Conservation (phyloP, 2,888 invertebrate genomes). For the Drosophila aldrichi region DNA sequence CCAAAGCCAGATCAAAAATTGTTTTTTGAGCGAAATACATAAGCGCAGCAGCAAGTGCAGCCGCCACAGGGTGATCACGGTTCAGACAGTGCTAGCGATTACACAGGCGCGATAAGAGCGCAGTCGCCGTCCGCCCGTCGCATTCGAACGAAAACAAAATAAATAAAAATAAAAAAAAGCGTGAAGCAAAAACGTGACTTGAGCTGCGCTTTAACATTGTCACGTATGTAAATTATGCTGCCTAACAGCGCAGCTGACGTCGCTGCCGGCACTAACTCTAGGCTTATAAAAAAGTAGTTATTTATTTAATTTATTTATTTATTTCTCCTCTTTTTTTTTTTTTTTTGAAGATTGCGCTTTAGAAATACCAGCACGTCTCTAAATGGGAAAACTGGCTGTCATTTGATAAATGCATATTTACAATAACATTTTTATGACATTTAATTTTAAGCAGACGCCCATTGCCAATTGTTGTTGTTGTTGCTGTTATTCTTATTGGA, state of each 20-base stretch:
- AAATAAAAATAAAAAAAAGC: constrained; percentile 41
- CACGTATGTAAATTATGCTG: constrained; percentile 80
- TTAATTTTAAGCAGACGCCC: constrained; percentile 40
- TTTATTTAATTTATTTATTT: constrained; percentile 10
- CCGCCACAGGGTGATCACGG: constrained; percentile 36
- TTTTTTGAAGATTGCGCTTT: constrained; percentile 53
- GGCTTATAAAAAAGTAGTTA: constrained; percentile 24
- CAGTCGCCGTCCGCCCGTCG: neutral
- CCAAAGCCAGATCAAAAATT: constrained; percentile 32
- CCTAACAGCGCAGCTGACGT: constrained; percentile 32
- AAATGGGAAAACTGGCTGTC: constrained; percentile 55
- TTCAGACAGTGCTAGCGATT: constrained; percentile 16
- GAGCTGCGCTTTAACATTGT: constrained; percentile 75
- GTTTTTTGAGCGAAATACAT: neutral
- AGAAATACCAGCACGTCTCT: constrained; percentile 81
- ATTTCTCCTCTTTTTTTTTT: constrained; percentile 10
- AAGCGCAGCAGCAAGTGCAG: constrained; percentile 20
- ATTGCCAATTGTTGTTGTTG: constrained; percentile 13
- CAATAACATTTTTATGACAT: constrained; percentile 66
- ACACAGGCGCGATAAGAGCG: constrained; percentile 22
- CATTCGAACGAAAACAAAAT: constrained; percentile 35
- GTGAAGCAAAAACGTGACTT: constrained; percentile 81
- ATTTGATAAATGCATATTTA: constrained; percentile 68
- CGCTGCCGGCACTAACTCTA: constrained; percentile 38
- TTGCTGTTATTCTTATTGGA: constrained; percentile 39